Conservation (phyloP, 2,888 invertebrate genomes). For the Ophion ellenae region DNA sequence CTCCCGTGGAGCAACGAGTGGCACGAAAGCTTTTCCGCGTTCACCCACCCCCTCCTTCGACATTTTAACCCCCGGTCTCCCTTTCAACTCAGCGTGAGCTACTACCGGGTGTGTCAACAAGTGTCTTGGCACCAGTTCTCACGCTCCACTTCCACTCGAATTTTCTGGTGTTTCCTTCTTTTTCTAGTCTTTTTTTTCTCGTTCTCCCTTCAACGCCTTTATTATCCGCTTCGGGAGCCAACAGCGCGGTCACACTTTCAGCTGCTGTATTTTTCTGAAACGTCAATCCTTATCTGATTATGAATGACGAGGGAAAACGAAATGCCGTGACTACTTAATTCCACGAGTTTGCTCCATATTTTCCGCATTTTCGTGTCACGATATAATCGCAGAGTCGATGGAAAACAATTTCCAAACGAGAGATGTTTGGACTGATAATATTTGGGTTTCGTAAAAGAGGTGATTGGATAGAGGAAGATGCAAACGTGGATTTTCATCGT, state of each 20-base stretch:
- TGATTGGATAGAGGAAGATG: not conserved
- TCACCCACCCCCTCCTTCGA: conserved; percentile 1
- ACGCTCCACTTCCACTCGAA: conserved; percentile 58
- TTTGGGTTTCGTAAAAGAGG: not conserved
- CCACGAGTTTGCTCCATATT: conserved; percentile 38
- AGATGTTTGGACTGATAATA: not conserved
- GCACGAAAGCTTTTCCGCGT: conserved; percentile 54
- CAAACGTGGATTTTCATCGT: not conserved
- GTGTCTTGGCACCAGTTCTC: conserved; percentile 73
- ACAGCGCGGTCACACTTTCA: not conserved
- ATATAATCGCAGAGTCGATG: conserved; percentile 13
- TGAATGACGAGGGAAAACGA: conserved; percentile 15
- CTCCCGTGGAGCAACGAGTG: conserved; percentile 44
- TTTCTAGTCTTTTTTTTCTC: conserved; percentile 36
- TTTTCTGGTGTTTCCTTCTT: conserved; percentile 27
- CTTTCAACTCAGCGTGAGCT: conserved; percentile 51
- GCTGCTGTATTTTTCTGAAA: not conserved
- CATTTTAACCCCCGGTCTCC: conserved; percentile 14
- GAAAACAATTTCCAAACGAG: conserved; percentile 15
- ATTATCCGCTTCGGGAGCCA: conserved; percentile 28
- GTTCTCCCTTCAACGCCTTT: conserved; percentile 23
- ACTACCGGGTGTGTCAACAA: conserved; percentile 72
- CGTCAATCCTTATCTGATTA: conserved; percentile 12
- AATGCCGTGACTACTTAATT: conserved; percentile 48
- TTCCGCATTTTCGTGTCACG: conserved; percentile 8